phyloP scores from a whole-genome alignment of 2,888 invertebrate genomes.

The Dendrolimus houi region DNA sequence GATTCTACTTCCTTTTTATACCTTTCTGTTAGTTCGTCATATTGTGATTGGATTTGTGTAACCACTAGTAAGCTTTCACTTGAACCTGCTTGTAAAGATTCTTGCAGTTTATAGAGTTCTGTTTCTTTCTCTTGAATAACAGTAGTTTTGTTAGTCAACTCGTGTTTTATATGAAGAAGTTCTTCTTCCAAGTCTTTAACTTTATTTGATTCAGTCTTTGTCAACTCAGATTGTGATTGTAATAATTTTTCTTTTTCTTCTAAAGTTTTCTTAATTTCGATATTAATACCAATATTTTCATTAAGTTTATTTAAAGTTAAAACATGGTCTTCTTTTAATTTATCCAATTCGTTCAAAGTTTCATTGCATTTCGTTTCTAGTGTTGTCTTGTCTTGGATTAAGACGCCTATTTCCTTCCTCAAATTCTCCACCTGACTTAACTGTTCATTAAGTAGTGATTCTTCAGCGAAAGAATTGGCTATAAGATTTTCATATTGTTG shows the following conservation, averaged over 20 bases:
- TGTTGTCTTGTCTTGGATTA: conserved; percentile 47
- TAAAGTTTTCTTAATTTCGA: conserved; percentile 35
- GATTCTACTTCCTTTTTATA: conserved; percentile 51
- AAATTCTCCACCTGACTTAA: conserved; percentile 46
- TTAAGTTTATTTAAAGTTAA: conserved; percentile 35
- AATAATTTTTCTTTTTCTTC: conserved; percentile 48
- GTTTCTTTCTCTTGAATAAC: conserved; percentile 42
- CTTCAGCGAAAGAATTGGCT: conserved; percentile 58
- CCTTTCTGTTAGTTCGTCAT: conserved; percentile 45
- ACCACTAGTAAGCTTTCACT: conserved; percentile 45
- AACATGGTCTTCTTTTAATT: conserved; percentile 40
- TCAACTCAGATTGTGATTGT: conserved; percentile 42
- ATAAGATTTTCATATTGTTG: conserved; percentile 60
- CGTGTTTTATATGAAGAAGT: conserved; percentile 38
- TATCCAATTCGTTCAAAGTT: conserved; percentile 32
- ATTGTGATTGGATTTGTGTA: conserved; percentile 48
- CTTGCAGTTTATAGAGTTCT: conserved; percentile 38
- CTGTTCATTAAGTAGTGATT: conserved; percentile 55
- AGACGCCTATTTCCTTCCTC: conserved; percentile 41
- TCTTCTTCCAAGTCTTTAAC: conserved; percentile 41
- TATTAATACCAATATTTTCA: conserved; percentile 30
- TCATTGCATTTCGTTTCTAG: conserved; percentile 46
- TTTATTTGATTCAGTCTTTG: conserved; percentile 37
- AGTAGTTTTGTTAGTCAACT: conserved; percentile 34
- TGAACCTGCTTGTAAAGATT: conserved; percentile 38